Base-by-base conservation (phyloP, 2,113 vertebrate genomes). In the Microtus oregoni region DNA sequence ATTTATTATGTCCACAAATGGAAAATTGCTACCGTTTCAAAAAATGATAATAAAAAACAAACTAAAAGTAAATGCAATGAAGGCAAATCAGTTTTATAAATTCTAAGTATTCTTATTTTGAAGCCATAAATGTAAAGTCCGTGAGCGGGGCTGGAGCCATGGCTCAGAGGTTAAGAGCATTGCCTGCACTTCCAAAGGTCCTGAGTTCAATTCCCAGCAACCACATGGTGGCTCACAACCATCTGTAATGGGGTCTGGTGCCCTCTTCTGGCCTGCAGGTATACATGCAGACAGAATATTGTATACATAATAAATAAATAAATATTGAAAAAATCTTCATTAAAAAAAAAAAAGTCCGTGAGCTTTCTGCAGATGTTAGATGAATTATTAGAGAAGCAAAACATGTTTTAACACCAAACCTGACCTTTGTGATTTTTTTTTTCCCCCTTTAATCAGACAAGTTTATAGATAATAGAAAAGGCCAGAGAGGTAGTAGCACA, bases 381-480 rank as follows among this genome's bases (percentile, higher is more conserved):
- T 86, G 68, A 70, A 24, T 79, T 93, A 65, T 26, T 55, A 90
- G 38, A 87, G 58, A 79, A 17, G 6, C 87, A 4, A 82, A 91
- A 92, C 81, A 72, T 87, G 7, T 82, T 0, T 75, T 82, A 82
- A 52, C 17, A 86, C 17, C 92, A 65, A 77, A 47, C 10, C 63
- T 26, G 76, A 92, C 72, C 35, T 89, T 77, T 30, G 26, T 83
- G 24, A 22, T 28, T 19, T 44, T 30, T 41, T 44, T 41, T 44
- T 26, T 28, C 2, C 24, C 83, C n/a, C 41, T 96, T 92, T 95
- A 82, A 83, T 93, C 52, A 86, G 15, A 91, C 3, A 22, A 52
- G 61, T 93, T 92, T 83, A 94, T 91, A 91, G 20, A 85, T 76
- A 83, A 32, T 41, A 88, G 19, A 92, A 86, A 96, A 93, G 8